Conservation (phyloP, 92 coral and sea anemone species). For the Porites rus region DNA sequence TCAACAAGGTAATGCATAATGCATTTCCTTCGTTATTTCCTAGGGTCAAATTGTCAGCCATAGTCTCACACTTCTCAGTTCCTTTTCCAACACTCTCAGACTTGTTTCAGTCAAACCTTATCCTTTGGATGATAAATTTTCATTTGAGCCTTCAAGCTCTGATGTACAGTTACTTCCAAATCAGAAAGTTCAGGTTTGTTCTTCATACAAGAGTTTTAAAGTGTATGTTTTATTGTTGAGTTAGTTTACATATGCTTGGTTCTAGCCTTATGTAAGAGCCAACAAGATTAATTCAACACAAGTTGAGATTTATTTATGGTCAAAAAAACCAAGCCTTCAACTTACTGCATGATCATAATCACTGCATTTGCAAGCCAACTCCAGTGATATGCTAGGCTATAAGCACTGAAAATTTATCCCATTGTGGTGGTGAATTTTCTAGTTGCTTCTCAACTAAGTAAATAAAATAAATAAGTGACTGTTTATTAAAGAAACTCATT, state of each 20-base stretch:
- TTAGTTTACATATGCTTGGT: neutral
- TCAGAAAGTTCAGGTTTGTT: conserved; percentile 71
- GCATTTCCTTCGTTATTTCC: conserved; percentile 7
- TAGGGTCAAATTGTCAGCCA: conserved; percentile 89
- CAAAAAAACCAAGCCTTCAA: no score
- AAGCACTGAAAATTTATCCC: no score
- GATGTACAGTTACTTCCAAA: conserved; percentile 68
- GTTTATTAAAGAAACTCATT: no score
- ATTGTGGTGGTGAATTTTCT: no score
- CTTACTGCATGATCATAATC: no score
- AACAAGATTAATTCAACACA: no score
- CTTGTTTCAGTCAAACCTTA: conserved; percentile 76
- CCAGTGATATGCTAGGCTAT: no score
- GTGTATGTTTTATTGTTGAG: neutral
- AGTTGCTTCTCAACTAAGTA: no score
- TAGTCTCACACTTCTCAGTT: conserved; percentile 72
- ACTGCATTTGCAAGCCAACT: no score
- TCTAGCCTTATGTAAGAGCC: neutral
- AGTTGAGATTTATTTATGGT: no score
- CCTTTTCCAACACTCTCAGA: conserved; percentile 86
- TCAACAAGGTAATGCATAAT: neutral
- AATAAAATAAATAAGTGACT: no score
- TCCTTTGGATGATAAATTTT: conserved; percentile 73
- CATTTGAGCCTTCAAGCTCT: conserved; percentile 66
- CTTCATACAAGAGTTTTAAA: neutral